A percentile compares a stretch with the other conserved stretches of the same genome.
Conservation (phyloP, 2,113 vertebrate species). For the Zapornia atra region DNA sequence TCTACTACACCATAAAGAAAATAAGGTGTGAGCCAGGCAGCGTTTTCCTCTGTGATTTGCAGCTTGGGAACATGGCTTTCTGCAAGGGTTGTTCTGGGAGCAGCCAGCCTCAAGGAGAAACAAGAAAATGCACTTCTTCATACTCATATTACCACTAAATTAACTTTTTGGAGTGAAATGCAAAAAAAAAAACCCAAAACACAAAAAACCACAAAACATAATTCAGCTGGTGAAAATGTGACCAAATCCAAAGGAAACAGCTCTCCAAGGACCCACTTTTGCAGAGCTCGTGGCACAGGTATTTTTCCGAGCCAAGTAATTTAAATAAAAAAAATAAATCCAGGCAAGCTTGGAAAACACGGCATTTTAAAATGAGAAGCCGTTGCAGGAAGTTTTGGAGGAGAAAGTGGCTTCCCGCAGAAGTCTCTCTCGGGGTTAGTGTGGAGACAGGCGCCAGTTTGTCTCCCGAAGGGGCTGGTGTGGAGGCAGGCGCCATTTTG, state of each 20-base stretch:
- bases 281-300: background rate
- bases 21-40: background rate
- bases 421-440: fast-evolving
- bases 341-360: fast-evolving
- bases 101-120: background rate
- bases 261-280: background rate
- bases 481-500: background rate
- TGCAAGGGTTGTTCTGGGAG: background rate
- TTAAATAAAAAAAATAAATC: background rate
- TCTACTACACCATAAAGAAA: fast-evolving
- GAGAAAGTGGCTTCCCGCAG: fast-evolving
- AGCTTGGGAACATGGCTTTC: background rate
- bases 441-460: fast-evolving
- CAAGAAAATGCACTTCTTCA: background rate
- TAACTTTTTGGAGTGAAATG: background rate
- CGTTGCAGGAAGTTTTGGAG: fast-evolving
- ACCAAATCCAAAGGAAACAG: fast-evolving
- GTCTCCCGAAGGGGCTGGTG: background rate
- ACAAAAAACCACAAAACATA: background rate
- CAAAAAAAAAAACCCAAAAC: background rate
- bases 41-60: background rate
- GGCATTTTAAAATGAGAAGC: background rate
- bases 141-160: background rate
- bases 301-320: background rate
- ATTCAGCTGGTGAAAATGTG: background rate